Evolutionary conservation across 1,140 invertebrate genomes (phyloP), one percentile per base, ranked within the genome.

Genomic region (Calliphora vicina): DNA sequence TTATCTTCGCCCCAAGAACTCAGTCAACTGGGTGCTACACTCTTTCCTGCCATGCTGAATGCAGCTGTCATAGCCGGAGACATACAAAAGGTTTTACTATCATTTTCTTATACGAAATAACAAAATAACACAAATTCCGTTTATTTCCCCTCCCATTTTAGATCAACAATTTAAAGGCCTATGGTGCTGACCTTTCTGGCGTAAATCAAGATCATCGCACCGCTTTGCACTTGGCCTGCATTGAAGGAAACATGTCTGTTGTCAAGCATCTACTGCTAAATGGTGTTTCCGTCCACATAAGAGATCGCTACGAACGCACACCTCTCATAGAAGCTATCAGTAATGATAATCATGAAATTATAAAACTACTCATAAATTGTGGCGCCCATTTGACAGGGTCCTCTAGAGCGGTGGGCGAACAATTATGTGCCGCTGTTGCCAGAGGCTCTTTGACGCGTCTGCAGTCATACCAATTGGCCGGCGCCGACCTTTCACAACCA

Each of bases 211-310:
- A 97, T 90, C 92, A 93, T 12, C 92, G 96, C 82, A 97, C 96
- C 0, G 94, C 96, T 0, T 91, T 98, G 1, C 97, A 98, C 86
- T 92, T 97, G 61, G 96, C 97, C 10, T 94, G 95, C 50, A 91
- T 93, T 61, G 92, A 95, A 85, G 96, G 96, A 0, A 93, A 96
- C 84, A 73, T 93, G 0, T 85, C 92, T 1, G 91, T 96, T 0
- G 95, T 97, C 0, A 93, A 94, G 84, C 94, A 94, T 91, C 91
- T 98, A 10, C 90, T 98, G 23, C 92, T 93, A 67, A 94, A 96
- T 85, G 97, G 97, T 1, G 96, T 96, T 0, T 96, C 94, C 80
- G 96, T 98, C n/a, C 97, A 98, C 85, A 91, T 93, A 45, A 84
- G 88, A 0, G 88, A 87, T 87, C 89, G 92, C 83, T 92, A 92